phyloP scores from a whole-genome alignment of 2,113 vertebrate genomes.

The Microcebus ravelobensis region DNA sequence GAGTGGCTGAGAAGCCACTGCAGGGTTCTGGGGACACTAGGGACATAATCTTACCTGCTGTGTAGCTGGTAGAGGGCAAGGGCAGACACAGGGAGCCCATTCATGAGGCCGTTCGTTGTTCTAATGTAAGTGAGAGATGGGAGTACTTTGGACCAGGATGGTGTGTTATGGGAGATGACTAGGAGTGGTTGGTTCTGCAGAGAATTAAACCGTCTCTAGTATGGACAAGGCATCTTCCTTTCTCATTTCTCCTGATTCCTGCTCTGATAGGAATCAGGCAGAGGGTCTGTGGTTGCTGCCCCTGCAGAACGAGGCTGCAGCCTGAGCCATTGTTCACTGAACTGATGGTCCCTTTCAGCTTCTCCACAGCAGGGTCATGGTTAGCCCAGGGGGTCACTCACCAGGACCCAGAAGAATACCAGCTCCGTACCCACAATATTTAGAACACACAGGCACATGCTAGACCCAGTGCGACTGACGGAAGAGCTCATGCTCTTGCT shows the following conservation, averaged over 20 bases:
- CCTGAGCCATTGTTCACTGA: background rate
- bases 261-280: background rate
- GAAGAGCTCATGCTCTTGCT: background rate
- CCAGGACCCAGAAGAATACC: background rate
- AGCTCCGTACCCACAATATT: background rate
- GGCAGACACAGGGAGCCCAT: accelerated
- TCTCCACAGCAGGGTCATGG: background rate
- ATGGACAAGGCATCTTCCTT: background rate
- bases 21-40: background rate
- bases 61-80: background rate
- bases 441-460: background rate
- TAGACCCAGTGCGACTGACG: background rate
- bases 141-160: background rate
- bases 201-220: background rate
- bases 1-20: background rate
- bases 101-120: background rate
- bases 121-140: background rate
- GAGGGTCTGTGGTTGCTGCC: background rate
- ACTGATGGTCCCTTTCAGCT: background rate
- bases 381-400: too few relatives aligned
- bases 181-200: too few relatives aligned
- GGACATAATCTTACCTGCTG: background rate
- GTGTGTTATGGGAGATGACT: background rate
- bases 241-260: background rate
- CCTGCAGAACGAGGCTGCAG: background rate